These are phyloP conservation scores for Echiichthys vipera DNA, from an alignment of 2,797 vertebrate genomes.

Conservation along the genomic window DNA sequence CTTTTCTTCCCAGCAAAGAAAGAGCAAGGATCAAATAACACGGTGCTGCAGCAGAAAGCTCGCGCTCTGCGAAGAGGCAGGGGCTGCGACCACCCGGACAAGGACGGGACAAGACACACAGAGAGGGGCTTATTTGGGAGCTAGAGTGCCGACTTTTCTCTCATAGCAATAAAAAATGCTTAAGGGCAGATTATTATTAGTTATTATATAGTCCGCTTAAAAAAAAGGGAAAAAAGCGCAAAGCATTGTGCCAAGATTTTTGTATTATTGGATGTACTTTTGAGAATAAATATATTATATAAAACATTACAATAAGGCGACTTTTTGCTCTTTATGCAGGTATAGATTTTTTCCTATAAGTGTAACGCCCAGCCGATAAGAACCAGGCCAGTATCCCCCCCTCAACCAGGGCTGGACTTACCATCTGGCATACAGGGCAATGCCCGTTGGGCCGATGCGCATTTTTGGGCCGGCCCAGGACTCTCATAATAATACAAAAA, in stretches of 20 bases:
- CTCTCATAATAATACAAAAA: too few relatives aligned
- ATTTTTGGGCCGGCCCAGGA: too few relatives aligned
- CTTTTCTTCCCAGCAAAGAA: constrained; percentile 97
- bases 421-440: too few relatives aligned
- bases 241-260: constrained; percentile 31
- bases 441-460: too few relatives aligned
- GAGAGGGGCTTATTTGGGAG: constrained; percentile 55
- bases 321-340: neutral
- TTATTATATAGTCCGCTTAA: constrained; percentile 13
- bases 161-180: constrained; percentile 58
- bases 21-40: constrained; percentile 89
- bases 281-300: neutral
- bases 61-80: constrained; percentile 67
- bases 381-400: neutral
- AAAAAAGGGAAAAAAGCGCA: neutral
- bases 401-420: too few relatives aligned
- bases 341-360: neutral
- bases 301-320: neutral
- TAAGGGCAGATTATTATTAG: constrained; percentile 15
- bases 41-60: constrained; percentile 78
- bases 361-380: neutral
- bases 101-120: constrained; percentile 63
- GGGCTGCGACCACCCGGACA: constrained; percentile 76
- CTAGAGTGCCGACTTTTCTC: constrained; percentile 52
- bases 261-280: constrained; percentile 20